Percentiles rank a stretch among this genome's conserved stretches.
These are phyloP conservation scores for Oreochromis niloticus DNA, from an alignment of 2,113 vertebrate genomes.

Conservation along the genomic window DNA sequence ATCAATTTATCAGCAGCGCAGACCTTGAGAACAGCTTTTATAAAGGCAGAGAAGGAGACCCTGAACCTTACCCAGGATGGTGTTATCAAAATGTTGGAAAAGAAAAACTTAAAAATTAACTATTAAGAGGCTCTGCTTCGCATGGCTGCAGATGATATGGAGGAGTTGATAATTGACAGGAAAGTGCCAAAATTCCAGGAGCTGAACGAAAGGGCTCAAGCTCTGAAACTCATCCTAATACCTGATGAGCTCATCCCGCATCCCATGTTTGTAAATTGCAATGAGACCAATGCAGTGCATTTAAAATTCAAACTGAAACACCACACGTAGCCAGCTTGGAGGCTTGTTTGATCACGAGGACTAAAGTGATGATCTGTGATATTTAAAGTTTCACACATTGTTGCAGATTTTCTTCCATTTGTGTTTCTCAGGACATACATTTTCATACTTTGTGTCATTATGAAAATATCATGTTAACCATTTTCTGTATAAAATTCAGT, in stretches of 20 bases:
- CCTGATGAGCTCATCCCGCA: constrained; percentile 84
- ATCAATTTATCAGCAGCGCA: constrained; percentile 88
- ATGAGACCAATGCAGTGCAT: not conserved
- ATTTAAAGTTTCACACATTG: not conserved
- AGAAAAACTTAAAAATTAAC: constrained; percentile 87
- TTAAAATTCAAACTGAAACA: not conserved
- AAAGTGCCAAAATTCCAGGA: constrained; percentile 91
- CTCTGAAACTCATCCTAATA: constrained; percentile 93
- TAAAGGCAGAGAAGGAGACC: constrained; percentile 91
- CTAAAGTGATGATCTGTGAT: not conserved
- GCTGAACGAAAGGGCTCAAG: constrained; percentile 87
- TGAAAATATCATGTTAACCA: not conserved
- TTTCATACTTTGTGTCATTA: not conserved
- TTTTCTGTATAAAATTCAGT: not conserved
- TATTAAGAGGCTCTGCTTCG: constrained; percentile 88
- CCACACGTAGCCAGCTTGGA: not conserved
- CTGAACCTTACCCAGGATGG: constrained; percentile 89
- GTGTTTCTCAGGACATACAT: not conserved
- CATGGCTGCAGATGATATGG: constrained; percentile 88
- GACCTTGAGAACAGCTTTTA: constrained; percentile 89
- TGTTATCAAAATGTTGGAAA: constrained; percentile 83
- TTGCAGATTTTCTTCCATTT: not conserved
- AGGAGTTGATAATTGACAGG: constrained; percentile 93
- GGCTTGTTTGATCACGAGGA: not conserved
- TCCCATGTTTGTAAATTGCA: not conserved